Base-by-base conservation (phyloP, 2,888 invertebrate species). In the Pogonocherus hispidulus region DNA sequence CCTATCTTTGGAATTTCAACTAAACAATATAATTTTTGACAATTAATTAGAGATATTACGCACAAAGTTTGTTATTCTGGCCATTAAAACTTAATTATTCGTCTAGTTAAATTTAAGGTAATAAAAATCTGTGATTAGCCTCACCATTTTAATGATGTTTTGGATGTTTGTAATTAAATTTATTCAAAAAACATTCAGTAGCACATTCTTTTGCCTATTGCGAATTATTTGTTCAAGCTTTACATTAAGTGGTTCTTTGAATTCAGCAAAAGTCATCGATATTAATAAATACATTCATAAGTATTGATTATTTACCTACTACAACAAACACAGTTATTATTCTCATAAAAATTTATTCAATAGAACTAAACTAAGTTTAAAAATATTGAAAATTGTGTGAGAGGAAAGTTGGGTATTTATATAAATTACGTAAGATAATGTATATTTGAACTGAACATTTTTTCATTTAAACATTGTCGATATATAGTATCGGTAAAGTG, bases 21-120 rank as follows among this genome's bases (percentile, higher is more conserved):
- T n/a, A n/a, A n/a, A 22, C 14, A 54, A 9, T 37, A 0, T 14
- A 54, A 32, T 54, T 55, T 55, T 55, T 55, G 37, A 11, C 37
- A 55, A 32, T 14, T 27, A 8, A n/a, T n/a, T n/a, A n/a, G 14
- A 54, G 18, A 2, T 54, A 54, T 32, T 54, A 27, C 37, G 37
- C 37, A 37, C 19, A 20, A 22, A 5, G n/a, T n/a, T 8, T 55
- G 9, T 54, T 23, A 23, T 16, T 0, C 8, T 52, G 16, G 2
- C 16, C 16, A 14, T 51, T 22, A 22, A 51, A 19, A 8, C 3
- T 19, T 11, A 49, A 22, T 49, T 49, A 49, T 49, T 49, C 16
- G 18, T 16, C 16, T 18, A 46, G 32, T 32, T 32, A 32, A 32
- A 32, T 32, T 32, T 32, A 8, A 32, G 4, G 32, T 32, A 32